phyloP scores from a whole-genome alignment of 2,888 invertebrate species.

The Eudasyphora cyanicolor region DNA sequence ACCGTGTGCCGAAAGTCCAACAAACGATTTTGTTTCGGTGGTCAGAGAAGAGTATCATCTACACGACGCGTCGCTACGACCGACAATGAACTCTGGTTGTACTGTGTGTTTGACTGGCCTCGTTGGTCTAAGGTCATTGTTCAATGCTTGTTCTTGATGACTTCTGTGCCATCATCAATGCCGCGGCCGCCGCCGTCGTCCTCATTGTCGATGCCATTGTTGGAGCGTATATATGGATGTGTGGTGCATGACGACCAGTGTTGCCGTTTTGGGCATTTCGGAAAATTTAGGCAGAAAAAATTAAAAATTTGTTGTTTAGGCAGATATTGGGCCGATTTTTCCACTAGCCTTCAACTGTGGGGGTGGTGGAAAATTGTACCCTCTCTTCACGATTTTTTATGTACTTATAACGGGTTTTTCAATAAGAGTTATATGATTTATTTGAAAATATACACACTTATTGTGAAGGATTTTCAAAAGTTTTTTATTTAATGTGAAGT shows the following conservation, averaged over 20 bases:
- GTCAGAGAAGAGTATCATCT: slow-evolving; percentile 6
- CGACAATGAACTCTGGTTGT: slow-evolving; percentile 38
- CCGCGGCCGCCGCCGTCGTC: not conserved
- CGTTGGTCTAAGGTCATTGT: slow-evolving; percentile 44
- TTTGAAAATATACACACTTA: too few relatives aligned
- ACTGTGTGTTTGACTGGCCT: not conserved
- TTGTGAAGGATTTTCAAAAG: too few relatives aligned
- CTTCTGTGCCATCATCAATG: not conserved
- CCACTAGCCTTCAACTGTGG: too few relatives aligned
- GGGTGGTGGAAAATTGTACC: too few relatives aligned
- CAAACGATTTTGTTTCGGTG: not conserved
- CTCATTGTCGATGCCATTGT: not conserved
- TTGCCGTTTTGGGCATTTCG: too few relatives aligned
- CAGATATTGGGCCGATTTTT: too few relatives aligned
- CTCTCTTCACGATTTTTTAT: too few relatives aligned
- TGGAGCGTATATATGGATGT: not conserved
- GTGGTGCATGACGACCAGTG: not conserved
- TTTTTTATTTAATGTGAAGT: too few relatives aligned
- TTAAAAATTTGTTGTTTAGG: too few relatives aligned
- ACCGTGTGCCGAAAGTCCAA: not conserved
- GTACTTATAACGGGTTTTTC: too few relatives aligned
- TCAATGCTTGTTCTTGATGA: slow-evolving; percentile 42
- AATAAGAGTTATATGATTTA: too few relatives aligned
- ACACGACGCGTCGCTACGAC: slow-evolving; percentile 21
- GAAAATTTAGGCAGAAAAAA: too few relatives aligned